Percentiles rank a stretch among this genome's conserved stretches.
phyloP scores from a whole-genome alignment of 2,797 vertebrate species.

The Monodelphis domestica region DNA sequence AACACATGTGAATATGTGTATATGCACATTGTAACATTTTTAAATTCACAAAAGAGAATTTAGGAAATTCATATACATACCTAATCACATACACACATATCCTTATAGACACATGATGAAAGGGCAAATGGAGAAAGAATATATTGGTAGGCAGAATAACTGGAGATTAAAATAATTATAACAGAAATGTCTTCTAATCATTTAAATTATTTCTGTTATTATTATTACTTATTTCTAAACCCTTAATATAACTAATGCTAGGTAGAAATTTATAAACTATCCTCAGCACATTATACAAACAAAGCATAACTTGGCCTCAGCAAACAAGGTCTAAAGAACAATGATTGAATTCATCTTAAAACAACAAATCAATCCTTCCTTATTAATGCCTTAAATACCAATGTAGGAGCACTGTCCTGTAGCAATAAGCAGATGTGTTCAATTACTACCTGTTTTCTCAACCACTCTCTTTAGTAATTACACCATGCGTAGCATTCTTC shows the following conservation, averaged over 20 bases:
- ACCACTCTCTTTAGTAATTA: constrained; percentile 82
- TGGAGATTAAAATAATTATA: not conserved
- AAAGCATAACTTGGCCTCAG: constrained; percentile 82
- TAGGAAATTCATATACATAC: not conserved
- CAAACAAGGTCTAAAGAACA: constrained; percentile 80
- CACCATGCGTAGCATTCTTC: constrained; percentile 75
- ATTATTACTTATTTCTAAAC: constrained; percentile 69
- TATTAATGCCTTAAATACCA: constrained; percentile 82
- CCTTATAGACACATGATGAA: constrained; percentile 1
- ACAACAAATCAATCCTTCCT: constrained; percentile 83
- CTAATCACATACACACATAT: not conserved
- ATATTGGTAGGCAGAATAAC: not conserved
- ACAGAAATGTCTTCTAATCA: constrained; percentile 67
- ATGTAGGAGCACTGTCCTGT: constrained; percentile 79
- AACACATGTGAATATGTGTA: not conserved
- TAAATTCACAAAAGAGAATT: not conserved
- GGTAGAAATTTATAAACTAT: constrained; percentile 73
- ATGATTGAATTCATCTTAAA: constrained; percentile 84
- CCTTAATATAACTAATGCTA: constrained; percentile 79
- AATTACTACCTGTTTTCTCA: constrained; percentile 79
- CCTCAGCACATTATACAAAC: constrained; percentile 82
- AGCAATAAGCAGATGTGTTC: constrained; percentile 81
- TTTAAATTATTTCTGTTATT: constrained; percentile 41
- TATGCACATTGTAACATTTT: not conserved
- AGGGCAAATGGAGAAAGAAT: not conserved